Evolutionary conservation across 2,888 invertebrate genomes (phyloP).

Genomic region (Cephus pygmeus): DNA sequence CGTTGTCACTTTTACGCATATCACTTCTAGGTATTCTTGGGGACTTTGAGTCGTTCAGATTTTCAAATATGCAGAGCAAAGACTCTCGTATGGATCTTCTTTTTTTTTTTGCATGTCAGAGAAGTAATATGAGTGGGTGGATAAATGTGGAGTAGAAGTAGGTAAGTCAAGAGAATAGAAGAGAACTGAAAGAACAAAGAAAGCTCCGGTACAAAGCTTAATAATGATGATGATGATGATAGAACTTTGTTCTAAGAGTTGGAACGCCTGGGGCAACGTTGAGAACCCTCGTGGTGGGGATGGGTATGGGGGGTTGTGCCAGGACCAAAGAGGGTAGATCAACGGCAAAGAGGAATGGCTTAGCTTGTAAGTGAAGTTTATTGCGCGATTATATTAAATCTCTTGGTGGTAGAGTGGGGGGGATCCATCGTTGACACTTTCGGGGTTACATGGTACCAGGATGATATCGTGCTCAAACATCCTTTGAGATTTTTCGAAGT

Average conservation of each 20-base stretch:
- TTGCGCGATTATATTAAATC: constrained; percentile 61
- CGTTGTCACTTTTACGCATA: background rate
- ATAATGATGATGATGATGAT: background rate
- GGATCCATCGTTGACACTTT: background rate
- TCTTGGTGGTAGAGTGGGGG: constrained; percentile 34
- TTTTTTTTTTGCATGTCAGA: background rate
- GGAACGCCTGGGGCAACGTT: constrained; percentile 10
- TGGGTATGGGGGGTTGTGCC: background rate
- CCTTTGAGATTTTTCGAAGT: background rate
- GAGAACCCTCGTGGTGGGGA: background rate
- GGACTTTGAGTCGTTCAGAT: background rate
- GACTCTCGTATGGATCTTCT: background rate
- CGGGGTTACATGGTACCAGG: background rate
- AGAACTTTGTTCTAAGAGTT: constrained; percentile 12
- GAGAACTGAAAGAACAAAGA: constrained; percentile 29
- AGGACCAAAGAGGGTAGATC: background rate
- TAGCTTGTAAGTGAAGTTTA: constrained; percentile 60
- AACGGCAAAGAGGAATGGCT: constrained; percentile 21
- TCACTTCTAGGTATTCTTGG: background rate
- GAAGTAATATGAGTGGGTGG: background rate
- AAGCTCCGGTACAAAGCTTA: background rate
- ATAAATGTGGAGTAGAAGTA: constrained; percentile 11
- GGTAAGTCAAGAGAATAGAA: constrained; percentile 16
- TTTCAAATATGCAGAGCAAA: background rate
- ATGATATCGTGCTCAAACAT: constrained; percentile 37